Evolutionary conservation across 2,797 vertebrate species (phyloP).

Genomic region (Characodon lateralis): DNA sequence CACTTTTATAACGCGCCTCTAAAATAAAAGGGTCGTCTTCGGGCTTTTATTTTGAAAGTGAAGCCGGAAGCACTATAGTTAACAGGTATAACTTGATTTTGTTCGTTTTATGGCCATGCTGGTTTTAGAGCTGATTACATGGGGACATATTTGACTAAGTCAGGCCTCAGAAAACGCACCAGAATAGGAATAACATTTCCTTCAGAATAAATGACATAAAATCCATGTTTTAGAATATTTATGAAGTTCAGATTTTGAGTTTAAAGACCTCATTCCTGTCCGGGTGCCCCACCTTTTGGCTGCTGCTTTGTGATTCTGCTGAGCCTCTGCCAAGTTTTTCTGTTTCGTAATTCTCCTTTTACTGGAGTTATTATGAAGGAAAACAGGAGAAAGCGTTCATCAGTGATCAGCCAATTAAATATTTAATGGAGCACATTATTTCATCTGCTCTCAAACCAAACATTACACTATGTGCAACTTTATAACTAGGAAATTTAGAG

Average conservation of each 20-base stretch:
- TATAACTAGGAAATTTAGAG: neutral
- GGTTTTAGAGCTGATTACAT: neutral
- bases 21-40: neutral
- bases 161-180: slow-evolving; percentile 57
- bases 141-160: slow-evolving; percentile 13
- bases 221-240: too few relatives aligned
- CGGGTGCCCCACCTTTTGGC: neutral
- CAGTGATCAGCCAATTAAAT: neutral
- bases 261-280: accelerated
- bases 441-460: neutral
- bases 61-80: neutral
- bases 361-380: slow-evolving; percentile 54
- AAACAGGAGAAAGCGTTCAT: neutral
- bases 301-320: neutral
- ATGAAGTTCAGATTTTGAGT: neutral
- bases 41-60: slow-evolving; percentile 33
- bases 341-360: slow-evolving; percentile 61
- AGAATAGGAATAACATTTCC: neutral
- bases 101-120: slow-evolving; percentile 46
- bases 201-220: neutral
- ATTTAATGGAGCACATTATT: too few relatives aligned
- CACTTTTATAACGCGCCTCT: too few relatives aligned
- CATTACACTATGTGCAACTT: too few relatives aligned
- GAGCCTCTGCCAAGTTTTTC: slow-evolving; percentile 49
- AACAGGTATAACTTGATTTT: accelerated